Percentiles rank a stretch among this genome's conserved stretches.
Conservation (phyloP, 2,797 vertebrate species). For the Coranthus polyacanthus region DNA sequence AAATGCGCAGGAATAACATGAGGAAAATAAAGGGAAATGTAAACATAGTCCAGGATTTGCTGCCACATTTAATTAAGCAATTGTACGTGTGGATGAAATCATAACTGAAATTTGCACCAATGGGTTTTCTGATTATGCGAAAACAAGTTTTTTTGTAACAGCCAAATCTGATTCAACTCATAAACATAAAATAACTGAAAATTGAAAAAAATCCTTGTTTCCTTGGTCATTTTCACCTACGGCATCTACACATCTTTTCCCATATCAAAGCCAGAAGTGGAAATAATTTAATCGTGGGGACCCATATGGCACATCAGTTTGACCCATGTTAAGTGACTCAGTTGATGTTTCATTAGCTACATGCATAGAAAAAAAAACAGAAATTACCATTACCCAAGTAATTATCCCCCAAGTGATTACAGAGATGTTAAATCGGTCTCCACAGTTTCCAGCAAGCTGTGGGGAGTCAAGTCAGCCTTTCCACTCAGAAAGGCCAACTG, state of each 20-base stretch:
- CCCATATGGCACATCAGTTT: not conserved
- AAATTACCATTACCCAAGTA: constrained; percentile 10
- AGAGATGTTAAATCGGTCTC: constrained; percentile 47
- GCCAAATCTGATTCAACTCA: no score
- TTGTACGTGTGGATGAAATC: no score
- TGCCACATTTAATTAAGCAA: no score
- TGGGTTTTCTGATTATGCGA: no score
- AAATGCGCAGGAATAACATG: no score
- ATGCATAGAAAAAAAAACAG: not conserved
- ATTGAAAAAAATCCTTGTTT: no score
- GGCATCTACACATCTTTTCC: not conserved
- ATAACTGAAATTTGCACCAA: no score
- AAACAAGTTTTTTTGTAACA: no score
- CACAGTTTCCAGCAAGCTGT: constrained; percentile 45
- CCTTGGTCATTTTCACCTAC: not conserved
- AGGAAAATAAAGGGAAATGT: no score
- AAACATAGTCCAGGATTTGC: no score
- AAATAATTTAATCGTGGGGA: not conserved
- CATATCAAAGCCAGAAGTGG: constrained; percentile 1
- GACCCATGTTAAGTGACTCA: not conserved
- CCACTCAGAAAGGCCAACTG: constrained; percentile 75
- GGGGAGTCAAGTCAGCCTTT: constrained; percentile 63
- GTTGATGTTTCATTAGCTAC: not conserved
- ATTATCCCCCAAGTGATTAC: constrained; percentile 44
- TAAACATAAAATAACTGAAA: not conserved